Base-by-base conservation (phyloP, 2,113 vertebrate species). In the Tapirus terrestris region DNA sequence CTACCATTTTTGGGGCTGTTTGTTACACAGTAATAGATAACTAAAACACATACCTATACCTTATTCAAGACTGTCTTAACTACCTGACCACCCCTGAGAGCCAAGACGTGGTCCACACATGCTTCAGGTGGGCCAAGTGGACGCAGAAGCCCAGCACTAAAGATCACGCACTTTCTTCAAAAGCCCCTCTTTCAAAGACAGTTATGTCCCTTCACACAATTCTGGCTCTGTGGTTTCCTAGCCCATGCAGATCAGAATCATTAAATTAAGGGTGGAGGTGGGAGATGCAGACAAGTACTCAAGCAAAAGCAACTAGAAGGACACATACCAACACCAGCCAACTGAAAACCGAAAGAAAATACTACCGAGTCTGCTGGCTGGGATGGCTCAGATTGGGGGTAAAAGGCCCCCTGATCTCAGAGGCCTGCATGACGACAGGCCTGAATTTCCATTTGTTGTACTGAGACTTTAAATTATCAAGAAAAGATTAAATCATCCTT, bases 401-500 rank as follows among this genome's bases (percentile, higher is more conserved):
- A 14, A 29, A 27, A 58, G 39, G 88, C 61, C 56, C 88, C 91
- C 39, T n/a, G 45, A 58, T 39, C 56, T 77, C 14, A 1, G 68
- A 31, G 36, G 20, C 73, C 81, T 27, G 27, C 33, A 33, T 25
- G 75, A 87, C 0, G 0, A 79, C 23, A 80, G 51, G 73, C 8
- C 53, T n/a, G 27, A 36, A 33, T 81, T 95, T 76, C 76, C 25
- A 1, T 36, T 56, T 61, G 67, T 53, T 79, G n/a, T 67, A 36
- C 23, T 29, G 3, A 93, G 29, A 51, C 87, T 77, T 82, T 39
- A 53, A 53, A 80, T 82, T 63, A 81, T 33, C 36, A 63, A 75
- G 63, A 73, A 91, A 75, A 81, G 60, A 95, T 70, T n/a, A 88
- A 85, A 76, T 85, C 63, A 63, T 33, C 5, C 70, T n/a, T 91